Evolutionary conservation across 2,113 vertebrate genomes (phyloP).

Genomic region (Embiotoca jacksoni): DNA sequence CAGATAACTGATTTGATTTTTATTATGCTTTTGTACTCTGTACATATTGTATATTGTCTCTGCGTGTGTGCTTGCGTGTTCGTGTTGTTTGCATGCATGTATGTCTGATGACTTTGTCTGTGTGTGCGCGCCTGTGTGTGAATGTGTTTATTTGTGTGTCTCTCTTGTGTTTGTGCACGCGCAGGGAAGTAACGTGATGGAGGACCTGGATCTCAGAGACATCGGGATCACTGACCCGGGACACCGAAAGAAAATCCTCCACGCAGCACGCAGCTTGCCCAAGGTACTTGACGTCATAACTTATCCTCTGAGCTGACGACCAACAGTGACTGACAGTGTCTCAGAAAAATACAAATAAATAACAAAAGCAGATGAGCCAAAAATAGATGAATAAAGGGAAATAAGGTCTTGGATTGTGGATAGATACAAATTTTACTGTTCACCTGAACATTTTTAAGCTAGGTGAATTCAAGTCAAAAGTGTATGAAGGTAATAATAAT

Average conservation of each 20-base stretch:
- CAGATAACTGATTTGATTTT: slow-evolving; percentile 6
- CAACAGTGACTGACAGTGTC: slow-evolving; percentile 24
- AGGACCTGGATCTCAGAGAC: slow-evolving; percentile 96
- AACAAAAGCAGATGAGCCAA: slow-evolving; percentile 12
- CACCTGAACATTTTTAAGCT: neutral
- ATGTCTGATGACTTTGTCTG: slow-evolving; percentile 19
- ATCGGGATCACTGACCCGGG: slow-evolving; percentile 93
- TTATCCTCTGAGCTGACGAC: slow-evolving; percentile 10
- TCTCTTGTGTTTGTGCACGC: slow-evolving; percentile 58
- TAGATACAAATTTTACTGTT: neutral
- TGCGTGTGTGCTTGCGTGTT: slow-evolving; percentile 16
- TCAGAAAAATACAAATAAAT: neutral
- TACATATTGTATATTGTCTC: slow-evolving; percentile 32
- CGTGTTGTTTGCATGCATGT: slow-evolving; percentile 5
- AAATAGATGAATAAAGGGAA: neutral
- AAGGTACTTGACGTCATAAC: slow-evolving; percentile 85
- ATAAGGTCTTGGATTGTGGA: neutral
- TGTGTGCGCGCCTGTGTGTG: slow-evolving; percentile 49
- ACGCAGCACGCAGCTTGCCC: slow-evolving; percentile 92
- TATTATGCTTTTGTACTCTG: slow-evolving; percentile 11
- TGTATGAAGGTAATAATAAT: too few relatives aligned
- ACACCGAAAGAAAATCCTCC: slow-evolving; percentile 95
- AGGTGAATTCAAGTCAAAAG: too few relatives aligned
- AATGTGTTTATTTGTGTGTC: slow-evolving; percentile 61
- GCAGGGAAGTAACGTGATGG: slow-evolving; percentile 97